Conservation (phyloP, 1,140 invertebrate genomes). For the Cotesia glomerata region DNA sequence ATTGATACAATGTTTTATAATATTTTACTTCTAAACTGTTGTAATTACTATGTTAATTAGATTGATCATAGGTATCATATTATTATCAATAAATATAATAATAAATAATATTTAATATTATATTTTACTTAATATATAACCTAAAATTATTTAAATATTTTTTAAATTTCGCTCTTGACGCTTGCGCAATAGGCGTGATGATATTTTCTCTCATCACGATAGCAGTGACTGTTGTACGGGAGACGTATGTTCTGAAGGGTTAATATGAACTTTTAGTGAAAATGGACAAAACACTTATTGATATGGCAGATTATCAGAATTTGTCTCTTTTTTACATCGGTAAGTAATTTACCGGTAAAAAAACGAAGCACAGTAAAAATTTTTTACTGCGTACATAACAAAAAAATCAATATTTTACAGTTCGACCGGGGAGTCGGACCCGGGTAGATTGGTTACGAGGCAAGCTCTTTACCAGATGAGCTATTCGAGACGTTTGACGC, state of each 20-base stretch:
- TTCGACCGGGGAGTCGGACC: too few relatives aligned
- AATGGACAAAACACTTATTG: too few relatives aligned
- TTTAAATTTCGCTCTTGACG: constrained; percentile 18
- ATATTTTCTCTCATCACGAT: neutral
- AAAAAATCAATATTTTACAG: too few relatives aligned
- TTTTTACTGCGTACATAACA: too few relatives aligned
- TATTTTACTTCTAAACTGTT: neutral
- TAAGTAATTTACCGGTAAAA: too few relatives aligned
- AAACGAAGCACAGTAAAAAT: too few relatives aligned
- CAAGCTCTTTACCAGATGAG: too few relatives aligned
- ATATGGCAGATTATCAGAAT: too few relatives aligned
- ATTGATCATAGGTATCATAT: neutral
- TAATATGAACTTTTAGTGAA: too few relatives aligned
- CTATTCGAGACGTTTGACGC: too few relatives aligned
- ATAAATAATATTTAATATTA: neutral
- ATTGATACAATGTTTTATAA: neutral
- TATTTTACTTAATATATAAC: neutral
- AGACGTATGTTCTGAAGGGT: neutral
- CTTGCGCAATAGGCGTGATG: neutral
- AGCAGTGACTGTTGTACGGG: neutral
- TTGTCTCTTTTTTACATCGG: too few relatives aligned
- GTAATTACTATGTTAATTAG: neutral
- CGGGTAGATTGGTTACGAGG: too few relatives aligned
- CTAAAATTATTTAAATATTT: neutral
- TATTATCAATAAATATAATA: neutral